Percentiles rank a stretch among this genome's conserved stretches.
Conservation (phyloP, 2,113 vertebrate species). For the Macaca nemestrina region DNA sequence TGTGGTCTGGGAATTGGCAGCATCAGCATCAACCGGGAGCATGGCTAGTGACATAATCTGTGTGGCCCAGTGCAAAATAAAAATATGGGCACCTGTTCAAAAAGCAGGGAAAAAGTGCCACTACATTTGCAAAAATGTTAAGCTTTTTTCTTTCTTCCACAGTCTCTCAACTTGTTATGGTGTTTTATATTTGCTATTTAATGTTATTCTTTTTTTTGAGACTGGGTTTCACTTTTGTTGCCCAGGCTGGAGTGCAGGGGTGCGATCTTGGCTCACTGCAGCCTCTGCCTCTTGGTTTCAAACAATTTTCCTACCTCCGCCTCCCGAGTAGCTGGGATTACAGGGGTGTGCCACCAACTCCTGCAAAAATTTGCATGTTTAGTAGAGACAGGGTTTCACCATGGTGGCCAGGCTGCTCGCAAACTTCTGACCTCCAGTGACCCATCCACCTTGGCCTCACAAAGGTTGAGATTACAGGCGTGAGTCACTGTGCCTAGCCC, state of each 20-base stretch:
- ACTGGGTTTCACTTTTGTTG: too few species aligned
- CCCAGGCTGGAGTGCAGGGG: too few species aligned
- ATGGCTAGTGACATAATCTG: neutral
- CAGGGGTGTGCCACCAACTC: neutral
- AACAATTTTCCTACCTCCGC: neutral
- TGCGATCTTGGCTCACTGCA: too few species aligned
- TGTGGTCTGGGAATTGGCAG: too few species aligned
- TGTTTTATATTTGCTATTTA: neutral
- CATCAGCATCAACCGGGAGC: neutral
- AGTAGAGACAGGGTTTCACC: too few species aligned
- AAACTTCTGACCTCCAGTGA: too few species aligned
- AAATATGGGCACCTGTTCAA: neutral
- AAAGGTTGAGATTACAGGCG: too few species aligned
- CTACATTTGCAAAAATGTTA: neutral
- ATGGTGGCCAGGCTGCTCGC: too few species aligned
- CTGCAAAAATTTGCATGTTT: neutral
- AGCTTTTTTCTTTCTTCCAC: neutral
- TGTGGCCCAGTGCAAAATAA: neutral
- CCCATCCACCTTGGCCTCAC: too few species aligned
- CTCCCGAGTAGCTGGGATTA: neutral
- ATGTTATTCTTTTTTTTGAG: neutral
- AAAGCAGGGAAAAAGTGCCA: neutral
- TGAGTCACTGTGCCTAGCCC: too few species aligned
- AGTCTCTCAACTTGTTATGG: neutral
- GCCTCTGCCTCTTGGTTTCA: too few species aligned